Base-by-base conservation (phyloP, 1,140 invertebrate genomes). In the Goniozus legneri region DNA sequence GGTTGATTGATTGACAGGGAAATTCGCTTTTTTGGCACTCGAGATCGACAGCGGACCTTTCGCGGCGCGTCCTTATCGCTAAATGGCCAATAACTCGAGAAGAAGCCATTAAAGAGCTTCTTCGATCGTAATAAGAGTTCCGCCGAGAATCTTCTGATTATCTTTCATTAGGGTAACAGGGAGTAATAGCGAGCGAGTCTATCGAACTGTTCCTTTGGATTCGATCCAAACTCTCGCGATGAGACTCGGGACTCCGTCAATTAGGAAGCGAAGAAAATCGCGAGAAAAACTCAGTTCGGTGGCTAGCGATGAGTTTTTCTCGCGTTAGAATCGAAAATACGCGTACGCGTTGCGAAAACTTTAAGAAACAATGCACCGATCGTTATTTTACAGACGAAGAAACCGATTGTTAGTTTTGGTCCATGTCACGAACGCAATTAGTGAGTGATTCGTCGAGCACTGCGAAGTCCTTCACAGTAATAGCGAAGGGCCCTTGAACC, bases 371-470 rank as follows among this genome's bases (percentile, higher is more conserved):
- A 2, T 18, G 8, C 8, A n/a, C n/a, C 48, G 35, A 50, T 54
- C 55, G 47, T 53, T 54, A 50, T 27, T 49, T 56, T 54, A 24
- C 35, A 24, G 38, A 62, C 55, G 60, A 67, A 64, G 59, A 58
- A 57, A 60, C 52, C 54, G 61, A 67, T 73, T 71, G 70, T 69
- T 69, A 72, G 66, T 69, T 64, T 52, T 61, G 65, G 64, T 55
- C 62, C 60, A 65, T 73, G 68, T 73, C 71, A 75, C 73, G 71
- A 72, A 74, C 62, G 67, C 71, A 75, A 75, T 75, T 75, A 75
- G 71, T 75, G 70, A 73, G 54, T 67, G 70, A 73, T 74, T 73
- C 58, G 67, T 70, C 63, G 55, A 73, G 67, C 56, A 65, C 57
- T 50, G 65, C 57, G 46, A 62, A 66, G 65, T 69, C 61, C 67